A percentile compares a stretch with the other conserved stretches of the same genome.
Evolutionary conservation across 2,888 invertebrate genomes (phyloP).

Genomic region (Parnassius orleans): DNA sequence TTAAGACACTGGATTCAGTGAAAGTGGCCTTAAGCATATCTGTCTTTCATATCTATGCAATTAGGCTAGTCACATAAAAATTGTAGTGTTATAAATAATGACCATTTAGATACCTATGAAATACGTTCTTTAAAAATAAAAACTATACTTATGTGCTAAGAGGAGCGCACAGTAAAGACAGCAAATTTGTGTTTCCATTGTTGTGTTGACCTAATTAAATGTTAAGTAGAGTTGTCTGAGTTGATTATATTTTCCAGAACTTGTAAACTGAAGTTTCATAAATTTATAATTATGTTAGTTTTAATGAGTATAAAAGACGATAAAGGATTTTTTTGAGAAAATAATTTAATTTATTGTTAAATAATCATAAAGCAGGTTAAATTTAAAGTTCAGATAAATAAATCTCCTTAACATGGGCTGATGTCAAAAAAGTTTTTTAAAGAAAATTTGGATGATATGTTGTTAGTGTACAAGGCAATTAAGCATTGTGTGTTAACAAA

Average conservation of each 20-base stretch:
- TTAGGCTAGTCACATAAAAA: slow-evolving; percentile 1
- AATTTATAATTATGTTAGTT: no score
- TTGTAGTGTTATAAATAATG: slow-evolving; percentile 2
- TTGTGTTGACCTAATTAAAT: slow-evolving; percentile 21
- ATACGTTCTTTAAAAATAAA: neutral
- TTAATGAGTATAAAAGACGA: no score
- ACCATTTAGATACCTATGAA: slow-evolving; percentile 1
- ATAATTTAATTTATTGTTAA: no score
- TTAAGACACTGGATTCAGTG: no score
- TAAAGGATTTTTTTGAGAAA: no score
- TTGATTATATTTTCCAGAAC: neutral
- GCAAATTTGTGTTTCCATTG: slow-evolving; percentile 9
- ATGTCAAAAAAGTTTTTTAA: no score
- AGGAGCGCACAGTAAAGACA: neutral
- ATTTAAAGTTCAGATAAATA: no score
- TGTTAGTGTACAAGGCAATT: neutral
- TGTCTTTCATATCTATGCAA: neutral
- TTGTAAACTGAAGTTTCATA: neutral
- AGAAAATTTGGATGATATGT: neutral
- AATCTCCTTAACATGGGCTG: no score
- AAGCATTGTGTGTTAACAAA: slow-evolving; percentile 3
- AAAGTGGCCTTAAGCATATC: neutral
- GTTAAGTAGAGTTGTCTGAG: slow-evolving; percentile 3
- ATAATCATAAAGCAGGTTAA: no score
- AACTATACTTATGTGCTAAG: neutral